Conservation (phyloP, 2,888 invertebrate species). For the Tineola bisselliella region DNA sequence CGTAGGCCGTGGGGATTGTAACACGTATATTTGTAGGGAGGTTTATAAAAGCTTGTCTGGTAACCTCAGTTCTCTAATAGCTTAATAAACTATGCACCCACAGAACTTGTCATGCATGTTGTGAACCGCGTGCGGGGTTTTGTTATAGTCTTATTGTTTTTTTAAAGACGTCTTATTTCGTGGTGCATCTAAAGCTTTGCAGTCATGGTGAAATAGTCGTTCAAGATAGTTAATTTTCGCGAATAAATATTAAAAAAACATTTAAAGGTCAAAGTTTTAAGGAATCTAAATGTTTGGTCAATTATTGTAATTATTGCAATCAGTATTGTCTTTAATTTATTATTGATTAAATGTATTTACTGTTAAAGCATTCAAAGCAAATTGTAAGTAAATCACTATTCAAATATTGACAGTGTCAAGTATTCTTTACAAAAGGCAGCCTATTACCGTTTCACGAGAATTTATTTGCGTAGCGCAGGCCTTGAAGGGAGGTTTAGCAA, state of each 20-base stretch:
- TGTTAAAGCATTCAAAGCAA: background rate
- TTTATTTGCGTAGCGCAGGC: conserved; percentile 13
- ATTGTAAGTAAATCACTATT: background rate
- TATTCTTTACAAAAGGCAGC: conserved; percentile 10
- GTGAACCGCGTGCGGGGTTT: background rate
- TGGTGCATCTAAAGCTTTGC: too few relatives aligned
- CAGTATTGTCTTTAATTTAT: too few relatives aligned
- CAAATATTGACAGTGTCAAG: background rate
- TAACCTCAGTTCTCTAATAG: background rate
- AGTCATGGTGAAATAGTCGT: too few relatives aligned
- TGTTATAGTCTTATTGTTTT: background rate
- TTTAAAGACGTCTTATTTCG: background rate
- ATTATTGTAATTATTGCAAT: too few relatives aligned
- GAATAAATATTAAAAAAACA: too few relatives aligned
- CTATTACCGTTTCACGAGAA: conserved; percentile 16
- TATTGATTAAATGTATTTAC: background rate
- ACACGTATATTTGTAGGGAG: background rate
- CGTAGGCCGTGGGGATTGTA: background rate
- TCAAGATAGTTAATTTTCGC: too few relatives aligned
- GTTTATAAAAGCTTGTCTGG: background rate
- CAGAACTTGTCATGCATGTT: background rate
- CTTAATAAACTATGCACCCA: background rate
- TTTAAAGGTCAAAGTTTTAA: too few relatives aligned
- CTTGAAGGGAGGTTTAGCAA: background rate
- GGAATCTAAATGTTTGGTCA: too few relatives aligned